Conservation (phyloP, 2,797 vertebrate genomes). For the Potorous gilbertii region DNA sequence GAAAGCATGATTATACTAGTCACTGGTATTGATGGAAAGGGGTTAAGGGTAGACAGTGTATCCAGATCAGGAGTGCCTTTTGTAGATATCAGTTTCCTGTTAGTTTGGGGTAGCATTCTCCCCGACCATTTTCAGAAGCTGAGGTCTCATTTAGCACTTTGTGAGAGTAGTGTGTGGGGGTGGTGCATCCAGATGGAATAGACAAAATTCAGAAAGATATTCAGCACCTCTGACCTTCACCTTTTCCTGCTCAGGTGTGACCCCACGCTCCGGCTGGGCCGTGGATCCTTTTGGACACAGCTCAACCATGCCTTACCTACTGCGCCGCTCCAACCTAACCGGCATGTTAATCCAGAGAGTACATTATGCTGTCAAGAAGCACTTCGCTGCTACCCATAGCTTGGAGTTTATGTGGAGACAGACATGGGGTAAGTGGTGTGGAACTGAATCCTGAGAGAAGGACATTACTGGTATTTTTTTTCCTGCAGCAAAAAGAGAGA, state of each 20-base stretch:
- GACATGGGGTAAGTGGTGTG: conserved; percentile 91
- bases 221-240: background rate
- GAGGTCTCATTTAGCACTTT: too few relatives aligned
- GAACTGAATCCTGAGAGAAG: background rate
- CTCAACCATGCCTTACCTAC: conserved; percentile 96
- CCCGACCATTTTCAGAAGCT: too few relatives aligned
- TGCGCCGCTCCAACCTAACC: conserved; percentile 95
- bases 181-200: background rate
- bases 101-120: too few relatives aligned
- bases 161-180: too few relatives aligned
- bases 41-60: too few relatives aligned
- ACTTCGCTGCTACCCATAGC: conserved; percentile 93
- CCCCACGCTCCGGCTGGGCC: conserved; percentile 93
- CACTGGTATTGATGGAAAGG: too few relatives aligned
- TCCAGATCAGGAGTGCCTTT: too few relatives aligned
- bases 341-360: conserved; percentile 98
- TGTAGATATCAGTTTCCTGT: too few relatives aligned
- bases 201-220: background rate
- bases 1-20: too few relatives aligned
- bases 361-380: conserved; percentile 98
- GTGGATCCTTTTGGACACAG: conserved; percentile 97
- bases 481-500: background rate
- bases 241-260: conserved; percentile 85
- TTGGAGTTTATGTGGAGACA: conserved; percentile 99
- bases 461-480: fast-evolving